Conservation (phyloP, 2,797 vertebrate species). For the Botia almorhae region DNA sequence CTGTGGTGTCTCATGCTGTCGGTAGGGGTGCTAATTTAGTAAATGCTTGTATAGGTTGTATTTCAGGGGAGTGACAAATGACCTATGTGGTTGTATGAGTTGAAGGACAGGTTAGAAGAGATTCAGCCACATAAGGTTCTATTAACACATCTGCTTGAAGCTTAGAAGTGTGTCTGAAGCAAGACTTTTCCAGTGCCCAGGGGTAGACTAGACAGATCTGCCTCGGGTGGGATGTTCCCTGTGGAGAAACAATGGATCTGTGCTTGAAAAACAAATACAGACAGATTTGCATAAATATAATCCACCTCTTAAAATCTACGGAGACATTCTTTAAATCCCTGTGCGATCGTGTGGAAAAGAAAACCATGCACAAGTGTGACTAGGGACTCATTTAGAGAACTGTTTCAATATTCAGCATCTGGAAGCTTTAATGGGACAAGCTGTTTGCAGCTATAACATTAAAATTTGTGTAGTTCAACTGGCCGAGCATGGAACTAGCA, state of each 20-base stretch:
- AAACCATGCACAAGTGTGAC: constrained; percentile 24
- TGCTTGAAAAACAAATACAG: constrained; percentile 22
- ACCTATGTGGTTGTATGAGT: too few species aligned
- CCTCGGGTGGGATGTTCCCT: neutral
- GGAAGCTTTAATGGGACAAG: constrained; percentile 22
- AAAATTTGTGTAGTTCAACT: constrained; percentile 16
- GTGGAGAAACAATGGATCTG: neutral
- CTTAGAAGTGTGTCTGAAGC: constrained; percentile 18
- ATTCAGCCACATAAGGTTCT: constrained; percentile 51
- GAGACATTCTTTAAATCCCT: constrained; percentile 9
- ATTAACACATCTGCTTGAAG: constrained; percentile 54
- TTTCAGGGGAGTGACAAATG: too few species aligned
- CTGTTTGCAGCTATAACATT: constrained; percentile 14
- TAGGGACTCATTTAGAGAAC: constrained; percentile 43
- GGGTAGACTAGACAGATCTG: neutral
- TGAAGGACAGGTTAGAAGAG: too few species aligned
- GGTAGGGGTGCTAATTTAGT: too few species aligned
- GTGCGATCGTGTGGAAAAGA: constrained; percentile 10
- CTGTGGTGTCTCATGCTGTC: too few species aligned
- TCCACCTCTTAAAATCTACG: neutral
- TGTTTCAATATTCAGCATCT: constrained; percentile 22
- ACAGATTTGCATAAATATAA: constrained; percentile 30
- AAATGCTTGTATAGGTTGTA: too few species aligned
- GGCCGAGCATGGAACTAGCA: neutral
- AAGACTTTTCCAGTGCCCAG: neutral